phyloP scores from a whole-genome alignment of 2,113 vertebrate species.

The Phrynosoma platyrhinos region DNA sequence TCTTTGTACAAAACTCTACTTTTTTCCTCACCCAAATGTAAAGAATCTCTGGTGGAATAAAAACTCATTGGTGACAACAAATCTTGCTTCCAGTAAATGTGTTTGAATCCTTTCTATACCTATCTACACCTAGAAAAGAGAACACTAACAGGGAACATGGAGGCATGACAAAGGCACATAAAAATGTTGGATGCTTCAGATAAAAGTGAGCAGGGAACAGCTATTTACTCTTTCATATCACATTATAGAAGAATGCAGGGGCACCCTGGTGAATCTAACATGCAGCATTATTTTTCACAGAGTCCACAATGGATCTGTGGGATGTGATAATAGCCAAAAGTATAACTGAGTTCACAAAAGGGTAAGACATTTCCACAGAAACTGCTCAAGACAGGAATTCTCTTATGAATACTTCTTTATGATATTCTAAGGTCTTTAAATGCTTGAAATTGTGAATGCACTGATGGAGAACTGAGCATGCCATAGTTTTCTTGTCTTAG shows the following conservation, averaged over 20 bases:
- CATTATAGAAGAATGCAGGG: neutral
- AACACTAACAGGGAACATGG: constrained; percentile 1
- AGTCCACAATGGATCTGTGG: neutral
- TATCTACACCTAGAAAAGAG: neutral
- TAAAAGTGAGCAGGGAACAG: neutral
- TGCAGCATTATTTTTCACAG: neutral
- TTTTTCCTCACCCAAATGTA: neutral
- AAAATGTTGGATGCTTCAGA: neutral
- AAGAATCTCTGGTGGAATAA: neutral
- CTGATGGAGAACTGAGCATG: neutral
- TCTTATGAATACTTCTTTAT: neutral
- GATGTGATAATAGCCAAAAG: neutral
- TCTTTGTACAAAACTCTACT: neutral
- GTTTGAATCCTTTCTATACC: neutral
- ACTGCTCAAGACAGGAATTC: neutral
- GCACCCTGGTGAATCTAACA: neutral
- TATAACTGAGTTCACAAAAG: neutral
- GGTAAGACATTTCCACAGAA: neutral
- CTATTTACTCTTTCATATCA: constrained; percentile 5
- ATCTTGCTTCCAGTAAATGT: neutral
- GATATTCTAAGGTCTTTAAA: neutral
- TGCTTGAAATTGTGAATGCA: neutral
- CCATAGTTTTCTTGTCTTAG: neutral
- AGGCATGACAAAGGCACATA: neutral
- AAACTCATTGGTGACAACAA: neutral